Base-by-base conservation (phyloP, 2,113 vertebrate genomes). In the Tupaia tana region DNA sequence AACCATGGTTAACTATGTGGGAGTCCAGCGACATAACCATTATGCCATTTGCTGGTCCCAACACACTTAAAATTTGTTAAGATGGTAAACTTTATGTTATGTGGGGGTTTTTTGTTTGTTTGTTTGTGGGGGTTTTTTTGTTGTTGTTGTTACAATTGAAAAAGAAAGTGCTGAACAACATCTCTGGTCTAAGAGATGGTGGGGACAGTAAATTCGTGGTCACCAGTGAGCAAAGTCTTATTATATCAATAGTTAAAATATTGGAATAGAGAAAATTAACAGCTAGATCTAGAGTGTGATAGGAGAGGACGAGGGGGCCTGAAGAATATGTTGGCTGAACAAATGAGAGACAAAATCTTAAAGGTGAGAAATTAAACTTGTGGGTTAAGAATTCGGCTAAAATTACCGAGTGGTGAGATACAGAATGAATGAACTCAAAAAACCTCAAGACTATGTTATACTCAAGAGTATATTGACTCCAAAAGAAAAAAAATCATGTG, bases 231-330 rank as follows among this genome's bases (percentile, higher is more conserved):
- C 29, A 73, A 74, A 5, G 15, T 71, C 91, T 88, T 71, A 58
- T 89, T 84, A 89, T 69, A 25, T 90, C 67, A 58, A 20, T 20
- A 81, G 69, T 43, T 73, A 59, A 93, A 90, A 10, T 86, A 63
- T 5, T 81, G 16, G 56, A 74, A 58, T 13, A 56, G n/a, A 92
- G 77, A 87, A 80, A 66, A 77, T 18, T 29, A 34, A 19, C 70
- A 59, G 16, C 19, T 43, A 10, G 16, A 61, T 61, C 43, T 89
- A 66, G 20, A 27, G 27, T 14, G 15, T 61, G 16, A 3, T 63
- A 2, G 67, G 56, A 56, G 9, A 75, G 31, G 22, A 18, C 27
- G 22, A n/a, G 10, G 11, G 75, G 8, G 7, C 15, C 12, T 4
- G 25, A 29, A 9, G 4, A 61, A 73, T 9, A 12, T 59, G 18